Base-by-base conservation (phyloP, 64 coral and sea anemone species). In the Acropora tenuis region DNA sequence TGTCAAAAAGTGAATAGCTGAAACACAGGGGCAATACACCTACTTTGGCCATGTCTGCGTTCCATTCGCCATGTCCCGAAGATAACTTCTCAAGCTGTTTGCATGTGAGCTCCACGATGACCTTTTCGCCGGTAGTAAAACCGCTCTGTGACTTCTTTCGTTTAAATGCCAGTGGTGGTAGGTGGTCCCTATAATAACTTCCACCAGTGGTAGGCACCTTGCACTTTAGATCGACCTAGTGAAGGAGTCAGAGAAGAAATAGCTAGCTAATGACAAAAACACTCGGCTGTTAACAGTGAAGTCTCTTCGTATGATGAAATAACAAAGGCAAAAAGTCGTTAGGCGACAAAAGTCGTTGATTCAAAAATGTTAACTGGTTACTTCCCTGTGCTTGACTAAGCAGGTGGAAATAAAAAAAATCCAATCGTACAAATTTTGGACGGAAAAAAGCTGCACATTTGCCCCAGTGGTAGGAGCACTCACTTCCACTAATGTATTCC, bases 11-110 rank as follows among this genome's bases (percentile, higher is more conserved):
- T 63, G 13, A 63, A 63, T 9, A 55, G 60, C 10, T 63, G 3
- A 45, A 76, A 3, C 42, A 3, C 11, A 10, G 4, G 2, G 46
- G 16, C 18, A 8, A 44, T 47, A 3, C 5, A 47, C 43, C 42
- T 41, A 93, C 92, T 78, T 65, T 88, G 43, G 88, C 84, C 91
- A 93, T 93, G 17, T 88, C 50, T n/a, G 74, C 66, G 55, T 88
- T 80, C 91, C 91, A 93, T 3, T 48, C 91, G 17, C 91, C 91
- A 61, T 93, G 91, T 8, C 50, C 91, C 60, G 43, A 50, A 17
- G 77, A 77, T 68, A 93, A 46, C 41, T 93, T 41, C 76, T 55
- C 50, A 43, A 93, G 78, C 43, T 93, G 16, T 41, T 82, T 77
- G 4, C 6, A 73, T 10, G 76, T 60, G 5, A 93, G 17, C 53